A percentile compares a stretch with the other conserved stretches of the same genome.
Conservation (phyloP, 2,113 vertebrate species). For the Syrrhaptes paradoxus region DNA sequence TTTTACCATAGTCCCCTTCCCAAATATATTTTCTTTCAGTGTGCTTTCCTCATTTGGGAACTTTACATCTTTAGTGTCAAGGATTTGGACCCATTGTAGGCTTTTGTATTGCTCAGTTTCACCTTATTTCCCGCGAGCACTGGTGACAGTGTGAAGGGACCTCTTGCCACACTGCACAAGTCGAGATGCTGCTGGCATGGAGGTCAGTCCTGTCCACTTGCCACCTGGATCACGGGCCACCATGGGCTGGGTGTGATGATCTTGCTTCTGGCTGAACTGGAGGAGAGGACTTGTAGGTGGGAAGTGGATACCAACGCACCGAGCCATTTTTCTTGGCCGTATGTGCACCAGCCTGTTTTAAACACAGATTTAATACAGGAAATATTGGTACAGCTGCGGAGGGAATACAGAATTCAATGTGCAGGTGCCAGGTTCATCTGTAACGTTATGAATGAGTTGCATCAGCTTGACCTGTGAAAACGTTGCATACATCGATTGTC, state of each 20-base stretch:
- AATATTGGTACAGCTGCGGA: background rate
- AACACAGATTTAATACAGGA: background rate
- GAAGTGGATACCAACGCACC: background rate
- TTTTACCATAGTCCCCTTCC: background rate
- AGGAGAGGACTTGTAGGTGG: background rate
- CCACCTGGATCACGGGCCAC: fast-evolving
- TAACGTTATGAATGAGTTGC: background rate
- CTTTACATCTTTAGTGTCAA: background rate
- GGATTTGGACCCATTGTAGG: fast-evolving
- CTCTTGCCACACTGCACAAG: too few relatives aligned
- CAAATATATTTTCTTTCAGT: background rate
- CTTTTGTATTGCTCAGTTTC: background rate
- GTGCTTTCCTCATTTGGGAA: background rate
- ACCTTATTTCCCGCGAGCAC: background rate
- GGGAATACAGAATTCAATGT: background rate
- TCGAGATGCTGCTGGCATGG: background rate
- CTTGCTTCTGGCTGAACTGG: fast-evolving
- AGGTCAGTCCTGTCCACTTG: background rate
- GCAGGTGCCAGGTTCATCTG: background rate
- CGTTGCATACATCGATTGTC: background rate
- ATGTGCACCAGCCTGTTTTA: background rate
- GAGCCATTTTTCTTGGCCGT: background rate
- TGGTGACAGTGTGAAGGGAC: background rate
- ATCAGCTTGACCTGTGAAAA: background rate
- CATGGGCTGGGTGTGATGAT: fast-evolving